Evolutionary conservation across 2,797 vertebrate species (phyloP).

Genomic region (Myotis planiceps): DNA sequence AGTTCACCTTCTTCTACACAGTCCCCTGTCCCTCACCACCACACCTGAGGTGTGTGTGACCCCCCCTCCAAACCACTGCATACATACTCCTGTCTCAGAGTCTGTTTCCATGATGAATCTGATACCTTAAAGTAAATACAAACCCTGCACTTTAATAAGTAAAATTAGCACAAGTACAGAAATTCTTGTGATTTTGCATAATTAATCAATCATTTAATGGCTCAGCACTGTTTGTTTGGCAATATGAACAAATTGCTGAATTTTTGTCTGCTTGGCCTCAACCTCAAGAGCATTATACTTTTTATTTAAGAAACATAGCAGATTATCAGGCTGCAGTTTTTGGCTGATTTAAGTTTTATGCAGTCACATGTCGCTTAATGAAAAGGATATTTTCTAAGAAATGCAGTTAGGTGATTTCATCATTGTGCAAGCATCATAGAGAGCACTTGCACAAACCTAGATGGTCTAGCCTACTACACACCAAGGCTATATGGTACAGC

Average conservation of each 20-base stretch:
- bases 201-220: background rate
- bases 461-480: background rate
- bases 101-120: too few relatives aligned
- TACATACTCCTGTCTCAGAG: background rate
- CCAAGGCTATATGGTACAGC: background rate
- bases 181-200: background rate
- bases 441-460: background rate
- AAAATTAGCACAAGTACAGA: background rate
- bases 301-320: background rate
- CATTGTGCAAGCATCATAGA: background rate
- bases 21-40: background rate
- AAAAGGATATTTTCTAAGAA: background rate
- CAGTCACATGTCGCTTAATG: background rate
- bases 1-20: background rate
- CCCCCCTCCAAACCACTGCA: background rate
- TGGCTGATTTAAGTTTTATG: background rate
- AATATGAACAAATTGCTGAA: background rate
- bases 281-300: background rate
- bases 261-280: background rate
- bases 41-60: fast-evolving
- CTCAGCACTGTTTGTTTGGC: background rate
- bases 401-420: background rate
- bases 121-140: background rate
- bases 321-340: background rate
- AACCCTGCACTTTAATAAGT: background rate